Percentiles rank a stretch among this genome's conserved stretches.
Conservation (phyloP, 92 coral and sea anemone species). For the Zoanthus sociatus region DNA sequence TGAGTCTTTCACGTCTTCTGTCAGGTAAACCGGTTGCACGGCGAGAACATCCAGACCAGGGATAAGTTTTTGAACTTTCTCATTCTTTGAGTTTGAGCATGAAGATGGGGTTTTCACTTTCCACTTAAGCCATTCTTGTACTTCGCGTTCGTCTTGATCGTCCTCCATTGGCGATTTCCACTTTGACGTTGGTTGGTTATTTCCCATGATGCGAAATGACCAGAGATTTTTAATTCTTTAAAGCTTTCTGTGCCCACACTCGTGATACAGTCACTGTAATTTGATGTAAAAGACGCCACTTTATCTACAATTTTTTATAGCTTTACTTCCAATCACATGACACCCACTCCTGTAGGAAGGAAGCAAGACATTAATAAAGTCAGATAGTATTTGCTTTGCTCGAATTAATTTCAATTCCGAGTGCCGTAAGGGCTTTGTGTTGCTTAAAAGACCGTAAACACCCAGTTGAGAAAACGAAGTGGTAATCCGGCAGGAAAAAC, state of each 20-base stretch:
- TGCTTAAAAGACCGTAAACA: too few relatives aligned
- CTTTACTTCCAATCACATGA: too few relatives aligned
- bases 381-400: neutral
- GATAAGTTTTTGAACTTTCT: slow-evolving; percentile 12
- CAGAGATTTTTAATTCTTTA: neutral
- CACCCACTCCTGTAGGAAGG: slow-evolving; percentile 21
- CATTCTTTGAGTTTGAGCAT: slow-evolving; percentile 7
- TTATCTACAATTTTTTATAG: too few relatives aligned
- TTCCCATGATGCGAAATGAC: slow-evolving; percentile 22
- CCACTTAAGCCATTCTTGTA: slow-evolving; percentile 73
- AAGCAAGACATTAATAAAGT: neutral
- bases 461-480: too few relatives aligned
- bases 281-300: neutral
- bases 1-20: slow-evolving; percentile 8
- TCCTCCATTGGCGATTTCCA: slow-evolving; percentile 33
- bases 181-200: neutral
- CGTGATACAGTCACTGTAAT: neutral
- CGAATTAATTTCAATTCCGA: too few relatives aligned
- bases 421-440: too few relatives aligned
- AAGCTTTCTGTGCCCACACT: neutral
- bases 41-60: slow-evolving; percentile 45
- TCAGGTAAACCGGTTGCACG: slow-evolving; percentile 35
- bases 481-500: too few relatives aligned
- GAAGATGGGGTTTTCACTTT: slow-evolving; percentile 41
- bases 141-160: slow-evolving; percentile 62